phyloP scores from a whole-genome alignment of 2,888 invertebrate species.

The Lasioglossum lativentre region DNA sequence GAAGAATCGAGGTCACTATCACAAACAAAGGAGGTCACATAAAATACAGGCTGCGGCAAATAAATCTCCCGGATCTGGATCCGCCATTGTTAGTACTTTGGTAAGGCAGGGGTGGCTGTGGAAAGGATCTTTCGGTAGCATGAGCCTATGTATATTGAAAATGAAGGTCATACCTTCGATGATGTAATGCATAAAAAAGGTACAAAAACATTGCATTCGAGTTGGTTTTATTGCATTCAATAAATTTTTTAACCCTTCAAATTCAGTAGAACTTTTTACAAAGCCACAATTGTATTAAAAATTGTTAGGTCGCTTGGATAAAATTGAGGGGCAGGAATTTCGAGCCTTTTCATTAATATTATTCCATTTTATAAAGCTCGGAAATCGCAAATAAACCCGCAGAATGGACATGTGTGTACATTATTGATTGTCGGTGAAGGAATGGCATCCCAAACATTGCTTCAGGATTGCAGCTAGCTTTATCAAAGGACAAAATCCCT shows the following conservation, averaged over 20 bases:
- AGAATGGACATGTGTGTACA: not conserved
- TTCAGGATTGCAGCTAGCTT: not conserved
- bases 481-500: not conserved
- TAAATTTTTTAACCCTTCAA: not conserved
- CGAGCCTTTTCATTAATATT: not conserved
- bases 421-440: not conserved
- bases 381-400: not conserved
- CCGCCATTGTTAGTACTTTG: not conserved
- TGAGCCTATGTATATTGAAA: not conserved
- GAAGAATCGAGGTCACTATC: not conserved
- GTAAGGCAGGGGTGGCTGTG: not conserved
- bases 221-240: not conserved
- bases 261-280: not conserved
- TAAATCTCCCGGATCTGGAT: not conserved
- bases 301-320: not conserved
- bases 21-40: constrained; percentile 5
- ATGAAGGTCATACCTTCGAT: not conserved
- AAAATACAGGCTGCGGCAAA: not conserved
- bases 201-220: not conserved
- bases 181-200: not conserved
- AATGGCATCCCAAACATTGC: not conserved
- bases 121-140: not conserved
- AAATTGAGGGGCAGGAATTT: not conserved
- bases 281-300: not conserved
- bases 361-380: not conserved